phyloP scores from a whole-genome alignment of 2,113 vertebrate genomes.

The Myiozetetes cayanensis region DNA sequence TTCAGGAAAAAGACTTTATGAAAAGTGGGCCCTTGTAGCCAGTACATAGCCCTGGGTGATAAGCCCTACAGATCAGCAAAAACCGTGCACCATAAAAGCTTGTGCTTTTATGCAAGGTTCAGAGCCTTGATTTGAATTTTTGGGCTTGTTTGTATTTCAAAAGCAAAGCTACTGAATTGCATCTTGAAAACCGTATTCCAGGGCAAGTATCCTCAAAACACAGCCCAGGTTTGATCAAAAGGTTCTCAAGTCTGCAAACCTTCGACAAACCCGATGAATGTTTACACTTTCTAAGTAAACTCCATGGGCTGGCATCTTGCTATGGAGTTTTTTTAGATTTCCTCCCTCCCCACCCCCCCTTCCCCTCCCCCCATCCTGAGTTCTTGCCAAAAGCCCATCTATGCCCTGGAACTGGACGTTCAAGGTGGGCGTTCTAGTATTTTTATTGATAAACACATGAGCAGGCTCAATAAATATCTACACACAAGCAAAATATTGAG shows the following conservation, averaged over 20 bases:
- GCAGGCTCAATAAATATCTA: not conserved
- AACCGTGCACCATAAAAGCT: not conserved
- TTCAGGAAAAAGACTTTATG: not conserved
- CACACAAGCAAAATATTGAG: not conserved
- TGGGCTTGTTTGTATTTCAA: constrained; percentile 33
- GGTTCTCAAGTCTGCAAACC: constrained; percentile 8
- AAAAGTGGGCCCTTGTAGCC: not conserved
- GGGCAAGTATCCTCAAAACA: constrained; percentile 27
- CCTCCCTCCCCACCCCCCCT: accelerated
- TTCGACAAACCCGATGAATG: not conserved
- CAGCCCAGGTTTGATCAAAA: constrained; percentile 46
- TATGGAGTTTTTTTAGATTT: not conserved
- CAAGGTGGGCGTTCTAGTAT: not conserved
- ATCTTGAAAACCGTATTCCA: constrained; percentile 8
- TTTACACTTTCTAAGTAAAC: constrained; percentile 22
- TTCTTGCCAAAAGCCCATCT: not conserved
- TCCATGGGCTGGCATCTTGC: not conserved
- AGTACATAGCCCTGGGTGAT: not conserved
- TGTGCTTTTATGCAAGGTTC: not conserved
- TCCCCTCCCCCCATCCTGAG: too few relatives aligned
- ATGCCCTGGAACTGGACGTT: not conserved
- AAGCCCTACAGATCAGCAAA: not conserved
- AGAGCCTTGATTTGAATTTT: constrained; percentile 27
- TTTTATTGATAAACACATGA: not conserved
- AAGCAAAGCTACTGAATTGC: constrained; percentile 16